Evolutionary conservation across 1,140 invertebrate genomes (phyloP).

Genomic region (Drosophila watanabei): DNA sequence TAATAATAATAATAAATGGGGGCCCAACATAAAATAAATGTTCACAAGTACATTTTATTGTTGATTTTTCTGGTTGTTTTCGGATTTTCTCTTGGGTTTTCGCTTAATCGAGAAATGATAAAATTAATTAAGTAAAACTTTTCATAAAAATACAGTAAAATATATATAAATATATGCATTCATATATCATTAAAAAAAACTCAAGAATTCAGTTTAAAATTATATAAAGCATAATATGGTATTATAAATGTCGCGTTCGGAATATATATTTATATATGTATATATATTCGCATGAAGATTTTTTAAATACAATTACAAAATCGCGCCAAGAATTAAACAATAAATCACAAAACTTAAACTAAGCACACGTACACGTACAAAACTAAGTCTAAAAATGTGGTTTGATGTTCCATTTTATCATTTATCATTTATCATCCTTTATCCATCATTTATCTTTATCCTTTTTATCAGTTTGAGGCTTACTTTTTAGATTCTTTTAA

Average conservation of each 20-base stretch:
- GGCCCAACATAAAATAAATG: conserved; percentile 36
- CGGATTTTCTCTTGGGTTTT: conserved; percentile 55
- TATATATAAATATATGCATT: conserved; percentile 56
- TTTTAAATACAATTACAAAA: conserved; percentile 54
- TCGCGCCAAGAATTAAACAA: conserved; percentile 76
- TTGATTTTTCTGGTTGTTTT: conserved; percentile 53
- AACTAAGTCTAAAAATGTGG: conserved; percentile 67
- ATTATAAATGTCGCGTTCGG: conserved; percentile 39
- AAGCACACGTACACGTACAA: conserved; percentile 61
- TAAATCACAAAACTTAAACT: conserved; percentile 84
- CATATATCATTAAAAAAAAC: conserved; percentile 47
- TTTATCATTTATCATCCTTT: conserved; percentile 20
- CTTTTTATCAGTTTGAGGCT: conserved; percentile 47
- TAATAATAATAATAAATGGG: not conserved
- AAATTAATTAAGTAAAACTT: conserved; percentile 82
- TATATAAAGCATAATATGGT: conserved; percentile 60
- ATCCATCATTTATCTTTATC: conserved; percentile 9
- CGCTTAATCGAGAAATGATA: conserved; percentile 61
- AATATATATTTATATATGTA: not conserved
- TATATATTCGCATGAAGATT: not conserved
- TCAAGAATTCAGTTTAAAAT: conserved; percentile 61
- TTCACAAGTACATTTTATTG: conserved; percentile 77
- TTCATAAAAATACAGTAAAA: conserved; percentile 81
- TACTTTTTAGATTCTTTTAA: conserved; percentile 55
- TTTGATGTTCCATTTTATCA: conserved; percentile 29